Conservation (phyloP, 2,888 invertebrate species). For the Epirrita christyi region DNA sequence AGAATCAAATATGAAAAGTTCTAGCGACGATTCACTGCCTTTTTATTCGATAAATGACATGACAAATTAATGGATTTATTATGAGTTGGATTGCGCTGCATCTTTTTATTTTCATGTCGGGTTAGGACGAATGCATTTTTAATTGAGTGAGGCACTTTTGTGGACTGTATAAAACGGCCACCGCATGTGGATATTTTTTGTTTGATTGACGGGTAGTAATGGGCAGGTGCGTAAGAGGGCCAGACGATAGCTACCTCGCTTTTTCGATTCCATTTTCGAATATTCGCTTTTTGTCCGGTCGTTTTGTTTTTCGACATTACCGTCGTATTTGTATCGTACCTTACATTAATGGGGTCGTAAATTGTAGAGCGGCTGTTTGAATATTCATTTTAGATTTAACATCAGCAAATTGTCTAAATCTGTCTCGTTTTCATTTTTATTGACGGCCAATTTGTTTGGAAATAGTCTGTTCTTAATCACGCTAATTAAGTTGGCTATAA, state of each 20-base stretch:
- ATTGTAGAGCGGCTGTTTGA: conserved; percentile 44
- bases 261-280: conserved; percentile 67
- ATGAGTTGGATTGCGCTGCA: conserved; percentile 74
- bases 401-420: conserved; percentile 25
- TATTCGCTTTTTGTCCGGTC: conserved; percentile 68
- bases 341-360: conserved; percentile 56
- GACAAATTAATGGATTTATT: conserved; percentile 85
- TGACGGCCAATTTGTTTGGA: conserved; percentile 11
- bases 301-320: conserved; percentile 63
- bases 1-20: conserved; percentile 52
- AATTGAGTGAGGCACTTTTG: conserved; percentile 84
- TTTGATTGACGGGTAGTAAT: conserved; percentile 84
- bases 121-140: conserved; percentile 84
- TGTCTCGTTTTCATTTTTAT: conserved; percentile 21
- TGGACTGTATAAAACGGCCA: conserved; percentile 82
- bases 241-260: conserved; percentile 78
- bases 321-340: conserved; percentile 63
- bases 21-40: conserved; percentile 25
- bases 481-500: conserved; percentile 13
- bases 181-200: conserved; percentile 80
- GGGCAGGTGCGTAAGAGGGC: conserved; percentile 80
- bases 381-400: conserved; percentile 29
- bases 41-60: conserved; percentile 77
- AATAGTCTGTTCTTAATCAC: conserved; percentile 7
- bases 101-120: conserved; percentile 76